phyloP scores from a whole-genome alignment of 2,888 invertebrate genomes.

The Orchesellides sinensis region DNA sequence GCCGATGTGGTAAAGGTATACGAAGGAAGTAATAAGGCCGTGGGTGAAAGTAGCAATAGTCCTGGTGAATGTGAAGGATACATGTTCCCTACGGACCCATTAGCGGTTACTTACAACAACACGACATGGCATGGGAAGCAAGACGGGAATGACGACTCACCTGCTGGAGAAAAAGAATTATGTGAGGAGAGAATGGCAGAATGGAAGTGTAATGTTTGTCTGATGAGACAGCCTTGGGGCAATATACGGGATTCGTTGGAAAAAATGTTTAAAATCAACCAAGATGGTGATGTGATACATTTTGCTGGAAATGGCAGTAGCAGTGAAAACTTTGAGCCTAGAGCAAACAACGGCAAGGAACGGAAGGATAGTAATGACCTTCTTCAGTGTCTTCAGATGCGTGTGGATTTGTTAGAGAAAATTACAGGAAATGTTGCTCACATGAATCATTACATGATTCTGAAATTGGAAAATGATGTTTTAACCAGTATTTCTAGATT shows the following conservation, averaged over 20 bases:
- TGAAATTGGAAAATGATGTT: conserved; percentile 70
- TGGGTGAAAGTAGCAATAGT: conserved; percentile 22
- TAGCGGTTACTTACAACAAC: conserved; percentile 49
- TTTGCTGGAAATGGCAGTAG: conserved; percentile 15
- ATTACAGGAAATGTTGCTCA: conserved; percentile 63
- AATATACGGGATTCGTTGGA: conserved; percentile 33
- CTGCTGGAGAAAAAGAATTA: conserved; percentile 38
- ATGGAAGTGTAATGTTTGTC: conserved; percentile 61
- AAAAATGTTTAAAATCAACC: neutral
- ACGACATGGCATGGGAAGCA: conserved; percentile 16
- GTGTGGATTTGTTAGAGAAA: conserved; percentile 52
- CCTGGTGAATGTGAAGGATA: conserved; percentile 55
- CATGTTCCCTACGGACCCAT: conserved; percentile 55
- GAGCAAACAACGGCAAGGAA: neutral
- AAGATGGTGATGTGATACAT: neutral
- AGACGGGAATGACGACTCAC: conserved; percentile 18
- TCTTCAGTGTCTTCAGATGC: conserved; percentile 36
- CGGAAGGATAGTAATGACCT: neutral
- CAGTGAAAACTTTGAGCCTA: neutral
- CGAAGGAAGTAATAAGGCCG: no score
- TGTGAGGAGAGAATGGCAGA: conserved; percentile 45
- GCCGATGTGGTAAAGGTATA: no score
- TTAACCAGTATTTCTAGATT: conserved; percentile 67
- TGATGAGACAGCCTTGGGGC: conserved; percentile 50
- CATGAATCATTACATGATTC: conserved; percentile 67